These are phyloP conservation scores for Chrysochloris asiatica DNA, from an alignment of 2,113 vertebrate species.

Conservation along the genomic window DNA sequence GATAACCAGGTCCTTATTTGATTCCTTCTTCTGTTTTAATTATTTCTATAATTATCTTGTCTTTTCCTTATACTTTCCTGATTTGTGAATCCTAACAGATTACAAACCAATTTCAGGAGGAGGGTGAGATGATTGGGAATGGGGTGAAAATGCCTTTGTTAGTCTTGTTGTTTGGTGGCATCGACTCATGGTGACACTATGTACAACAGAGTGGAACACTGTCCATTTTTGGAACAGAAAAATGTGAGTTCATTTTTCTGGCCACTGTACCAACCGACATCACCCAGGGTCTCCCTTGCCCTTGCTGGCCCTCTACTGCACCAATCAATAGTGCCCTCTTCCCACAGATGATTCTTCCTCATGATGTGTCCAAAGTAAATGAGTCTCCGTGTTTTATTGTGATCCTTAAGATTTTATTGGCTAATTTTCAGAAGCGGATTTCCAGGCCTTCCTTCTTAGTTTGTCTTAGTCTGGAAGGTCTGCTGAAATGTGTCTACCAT, in stretches of 20 bases:
- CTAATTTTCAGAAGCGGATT: neutral
- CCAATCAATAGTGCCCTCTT: too few species aligned
- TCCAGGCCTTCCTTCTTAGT: neutral
- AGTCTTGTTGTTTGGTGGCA: neutral
- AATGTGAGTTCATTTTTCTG: neutral
- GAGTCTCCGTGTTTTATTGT: too few species aligned
- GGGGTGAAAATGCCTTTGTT: neutral
- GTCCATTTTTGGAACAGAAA: neutral
- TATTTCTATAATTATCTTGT: neutral
- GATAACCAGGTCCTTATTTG: neutral
- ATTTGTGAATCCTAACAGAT: neutral
- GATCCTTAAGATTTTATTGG: too few species aligned
- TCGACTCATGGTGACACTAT: neutral
- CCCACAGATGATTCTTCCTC: neutral
- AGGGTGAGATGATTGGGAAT: neutral
- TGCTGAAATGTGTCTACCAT: neutral
- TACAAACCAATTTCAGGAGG: neutral
- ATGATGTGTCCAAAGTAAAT: neutral
- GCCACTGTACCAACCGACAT: neutral
- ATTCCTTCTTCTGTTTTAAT: neutral
- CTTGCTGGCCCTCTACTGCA: neutral
- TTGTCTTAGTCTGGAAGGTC: neutral
- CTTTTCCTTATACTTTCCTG: neutral
- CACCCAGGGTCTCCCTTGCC: neutral
- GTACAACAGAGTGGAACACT: neutral